phyloP scores from a whole-genome alignment of 1,140 invertebrate genomes.

The Theocolax elegans region DNA sequence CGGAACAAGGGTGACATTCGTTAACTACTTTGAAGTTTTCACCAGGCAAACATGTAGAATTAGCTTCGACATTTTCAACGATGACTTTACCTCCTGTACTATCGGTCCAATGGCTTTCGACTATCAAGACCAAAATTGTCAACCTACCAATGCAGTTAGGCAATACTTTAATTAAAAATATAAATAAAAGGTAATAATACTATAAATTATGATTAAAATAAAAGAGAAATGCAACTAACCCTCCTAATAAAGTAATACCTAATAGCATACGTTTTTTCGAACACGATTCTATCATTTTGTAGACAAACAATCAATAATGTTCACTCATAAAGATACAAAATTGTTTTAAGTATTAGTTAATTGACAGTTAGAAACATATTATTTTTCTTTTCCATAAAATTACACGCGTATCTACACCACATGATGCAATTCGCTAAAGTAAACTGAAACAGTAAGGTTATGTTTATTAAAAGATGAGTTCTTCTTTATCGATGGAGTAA shows the following conservation, averaged over 20 bases:
- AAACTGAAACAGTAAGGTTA: too few relatives aligned
- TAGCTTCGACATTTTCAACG: constrained; percentile 75
- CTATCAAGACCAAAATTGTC: constrained; percentile 80
- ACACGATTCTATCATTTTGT: constrained; percentile 77
- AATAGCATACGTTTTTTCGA: constrained; percentile 76
- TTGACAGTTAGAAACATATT: too few relatives aligned
- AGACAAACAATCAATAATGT: background rate
- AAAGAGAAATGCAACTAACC: constrained; percentile 64
- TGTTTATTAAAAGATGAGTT: too few relatives aligned
- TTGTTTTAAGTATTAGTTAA: too few relatives aligned
- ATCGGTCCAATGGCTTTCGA: constrained; percentile 80
- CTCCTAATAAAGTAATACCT: constrained; percentile 71
- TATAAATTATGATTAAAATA: constrained; percentile 14
- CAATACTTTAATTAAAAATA: constrained; percentile 19
- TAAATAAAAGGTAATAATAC: constrained; percentile 24
- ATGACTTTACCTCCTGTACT: constrained; percentile 67
- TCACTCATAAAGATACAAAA: too few relatives aligned
- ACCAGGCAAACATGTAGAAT: constrained; percentile 78
- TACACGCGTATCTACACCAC: too few relatives aligned
- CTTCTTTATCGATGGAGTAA: too few relatives aligned
- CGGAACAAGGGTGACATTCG: constrained; percentile 83
- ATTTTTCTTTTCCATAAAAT: too few relatives aligned
- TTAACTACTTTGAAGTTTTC: constrained; percentile 77
- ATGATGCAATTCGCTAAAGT: too few relatives aligned
- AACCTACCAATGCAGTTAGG: constrained; percentile 68